Conservation (phyloP, 2,888 invertebrate species). For the Lycaena phlaeas region DNA sequence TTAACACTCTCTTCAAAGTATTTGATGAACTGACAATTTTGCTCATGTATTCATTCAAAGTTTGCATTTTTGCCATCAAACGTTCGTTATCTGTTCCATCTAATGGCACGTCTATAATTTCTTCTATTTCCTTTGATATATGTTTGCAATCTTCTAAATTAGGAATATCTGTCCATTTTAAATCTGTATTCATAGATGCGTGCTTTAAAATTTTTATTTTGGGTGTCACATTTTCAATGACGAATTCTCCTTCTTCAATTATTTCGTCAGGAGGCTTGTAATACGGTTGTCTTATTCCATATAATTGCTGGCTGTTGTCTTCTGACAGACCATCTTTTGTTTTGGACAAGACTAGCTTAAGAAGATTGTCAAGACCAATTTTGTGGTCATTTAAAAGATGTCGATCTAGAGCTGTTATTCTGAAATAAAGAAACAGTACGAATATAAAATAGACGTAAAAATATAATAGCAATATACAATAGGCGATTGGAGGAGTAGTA, state of each 20-base stretch:
- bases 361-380: constrained; percentile 47
- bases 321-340: constrained; percentile 48
- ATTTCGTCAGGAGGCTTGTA: constrained; percentile 39
- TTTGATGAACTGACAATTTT: constrained; percentile 56
- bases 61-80: constrained; percentile 47
- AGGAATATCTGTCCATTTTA: constrained; percentile 36
- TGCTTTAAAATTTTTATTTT: constrained; percentile 53
- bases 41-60: constrained; percentile 53
- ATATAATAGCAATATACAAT: too few relatives aligned
- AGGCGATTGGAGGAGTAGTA: too few relatives aligned
- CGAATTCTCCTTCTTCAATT: constrained; percentile 47
- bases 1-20: constrained; percentile 44
- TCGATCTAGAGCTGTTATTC: constrained; percentile 56
- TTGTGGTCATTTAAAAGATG: constrained; percentile 57
- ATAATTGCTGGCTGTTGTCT: constrained; percentile 22
- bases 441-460: too few relatives aligned
- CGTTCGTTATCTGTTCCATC: constrained; percentile 32
- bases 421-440: too few relatives aligned
- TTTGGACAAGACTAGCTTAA: constrained; percentile 56
- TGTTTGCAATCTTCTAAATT: constrained; percentile 33
- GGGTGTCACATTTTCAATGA: constrained; percentile 47
- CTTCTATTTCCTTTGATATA: constrained; percentile 37
- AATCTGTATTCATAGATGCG: constrained; percentile 42
- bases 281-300: constrained; percentile 39
- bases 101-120: constrained; percentile 30